Evolutionary conservation across 2,888 invertebrate species (phyloP).

Genomic region (Heliconius sara): DNA sequence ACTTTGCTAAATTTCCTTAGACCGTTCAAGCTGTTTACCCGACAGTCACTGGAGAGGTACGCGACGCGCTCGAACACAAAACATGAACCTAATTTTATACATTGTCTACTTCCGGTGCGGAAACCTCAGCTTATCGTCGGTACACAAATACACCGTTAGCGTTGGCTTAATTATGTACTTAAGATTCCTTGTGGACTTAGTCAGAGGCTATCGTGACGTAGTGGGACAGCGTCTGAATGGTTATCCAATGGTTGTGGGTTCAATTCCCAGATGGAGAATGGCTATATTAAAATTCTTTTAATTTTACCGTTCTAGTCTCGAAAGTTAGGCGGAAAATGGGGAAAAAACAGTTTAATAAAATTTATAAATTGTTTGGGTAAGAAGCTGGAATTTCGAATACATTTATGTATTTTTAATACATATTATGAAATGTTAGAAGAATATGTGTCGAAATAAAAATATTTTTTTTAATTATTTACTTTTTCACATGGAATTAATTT

Average conservation of each 20-base stretch:
- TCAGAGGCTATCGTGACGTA: not conserved
- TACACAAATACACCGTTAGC: not conserved
- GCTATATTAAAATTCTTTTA: too few species aligned
- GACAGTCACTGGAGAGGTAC: conserved; percentile 23
- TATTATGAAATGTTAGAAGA: too few species aligned
- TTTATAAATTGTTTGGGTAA: too few species aligned
- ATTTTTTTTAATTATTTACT: too few species aligned
- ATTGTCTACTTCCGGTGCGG: conserved; percentile 19
- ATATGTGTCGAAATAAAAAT: too few species aligned
- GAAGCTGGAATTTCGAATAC: too few species aligned
- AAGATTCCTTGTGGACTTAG: not conserved
- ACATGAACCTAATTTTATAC: conserved; percentile 22
- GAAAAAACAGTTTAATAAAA: too few species aligned
- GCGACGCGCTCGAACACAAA: conserved; percentile 23
- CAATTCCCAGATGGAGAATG: not conserved
- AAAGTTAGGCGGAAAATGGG: too few species aligned
- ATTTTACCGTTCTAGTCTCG: too few species aligned
- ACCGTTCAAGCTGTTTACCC: conserved; percentile 32
- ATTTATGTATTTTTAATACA: too few species aligned
- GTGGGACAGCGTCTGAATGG: not conserved
- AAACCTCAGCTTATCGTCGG: conserved; percentile 16
- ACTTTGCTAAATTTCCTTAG: conserved; percentile 32
- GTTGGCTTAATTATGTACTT: not conserved
- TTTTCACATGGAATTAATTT: too few species aligned
- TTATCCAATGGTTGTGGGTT: not conserved